Evolutionary conservation across 2,888 invertebrate genomes (phyloP).

Genomic region (Phanerotoma sp.): DNA sequence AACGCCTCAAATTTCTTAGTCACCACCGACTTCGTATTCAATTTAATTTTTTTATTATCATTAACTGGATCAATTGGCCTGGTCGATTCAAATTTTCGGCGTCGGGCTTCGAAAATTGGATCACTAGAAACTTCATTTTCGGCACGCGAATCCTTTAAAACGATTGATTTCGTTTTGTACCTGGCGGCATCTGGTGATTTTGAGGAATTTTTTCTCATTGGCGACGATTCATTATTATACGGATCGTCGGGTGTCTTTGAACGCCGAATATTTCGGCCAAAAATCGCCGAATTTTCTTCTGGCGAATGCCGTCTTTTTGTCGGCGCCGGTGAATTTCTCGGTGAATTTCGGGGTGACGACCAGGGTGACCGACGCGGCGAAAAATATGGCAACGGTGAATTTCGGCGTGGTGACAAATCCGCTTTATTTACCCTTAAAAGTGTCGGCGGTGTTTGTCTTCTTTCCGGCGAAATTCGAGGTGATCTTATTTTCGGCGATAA

Average conservation of each 20-base stretch:
- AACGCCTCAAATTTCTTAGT: too few species aligned
- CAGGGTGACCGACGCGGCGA: constrained; percentile 41
- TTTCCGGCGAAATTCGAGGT: too few species aligned
- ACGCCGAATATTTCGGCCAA: constrained; percentile 35
- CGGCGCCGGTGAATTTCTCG: constrained; percentile 42
- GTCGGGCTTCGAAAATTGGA: constrained; percentile 60
- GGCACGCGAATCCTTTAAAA: constrained; percentile 36
- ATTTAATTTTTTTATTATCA: constrained; percentile 59
- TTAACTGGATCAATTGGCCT: constrained; percentile 56
- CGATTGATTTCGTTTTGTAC: constrained; percentile 28
- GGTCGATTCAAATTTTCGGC: constrained; percentile 60
- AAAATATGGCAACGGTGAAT: constrained; percentile 38
- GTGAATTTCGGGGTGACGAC: constrained; percentile 42
- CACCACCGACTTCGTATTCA: constrained; percentile 39
- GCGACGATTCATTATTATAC: constrained; percentile 32
- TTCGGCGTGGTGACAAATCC: too few species aligned
- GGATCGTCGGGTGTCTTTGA: constrained; percentile 38
- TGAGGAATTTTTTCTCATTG: constrained; percentile 31
- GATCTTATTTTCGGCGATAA: constrained; percentile 34
- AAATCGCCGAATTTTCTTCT: constrained; percentile 36
- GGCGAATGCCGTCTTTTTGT: constrained; percentile 42
- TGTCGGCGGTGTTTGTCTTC: too few species aligned
- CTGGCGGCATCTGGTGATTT: constrained; percentile 25
- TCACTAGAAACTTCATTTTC: constrained; percentile 46
- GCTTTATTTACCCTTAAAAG: too few species aligned